A percentile compares a stretch with the other conserved stretches of the same genome.
These are phyloP conservation scores for Ursus arctos DNA, from an alignment of 2,113 vertebrate species.

Conservation along the genomic window DNA sequence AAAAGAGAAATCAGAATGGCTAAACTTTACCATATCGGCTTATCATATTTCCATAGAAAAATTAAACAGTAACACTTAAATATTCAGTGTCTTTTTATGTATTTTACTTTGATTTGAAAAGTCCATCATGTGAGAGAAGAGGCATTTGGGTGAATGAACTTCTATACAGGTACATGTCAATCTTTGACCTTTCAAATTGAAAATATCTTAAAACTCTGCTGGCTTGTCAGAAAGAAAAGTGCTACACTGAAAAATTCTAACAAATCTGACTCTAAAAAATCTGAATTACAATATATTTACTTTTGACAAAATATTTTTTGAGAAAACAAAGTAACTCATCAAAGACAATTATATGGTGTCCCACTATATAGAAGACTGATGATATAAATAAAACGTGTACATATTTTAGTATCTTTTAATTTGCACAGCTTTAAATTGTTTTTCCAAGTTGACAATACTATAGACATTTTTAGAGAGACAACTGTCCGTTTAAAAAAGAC, in stretches of 20 bases:
- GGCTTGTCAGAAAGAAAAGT: not conserved
- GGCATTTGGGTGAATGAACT: not conserved
- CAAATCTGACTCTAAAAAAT: not conserved
- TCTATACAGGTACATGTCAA: not conserved
- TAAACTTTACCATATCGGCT: not conserved
- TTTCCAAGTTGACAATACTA: not conserved
- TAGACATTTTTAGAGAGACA: not conserved
- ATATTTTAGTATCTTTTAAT: not conserved
- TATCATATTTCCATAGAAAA: not conserved
- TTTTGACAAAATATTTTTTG: not conserved
- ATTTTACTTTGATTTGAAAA: conserved; percentile 4
- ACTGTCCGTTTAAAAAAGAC: not conserved
- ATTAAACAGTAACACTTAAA: not conserved
- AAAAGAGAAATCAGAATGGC: not conserved
- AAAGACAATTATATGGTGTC: not conserved
- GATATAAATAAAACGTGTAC: not conserved
- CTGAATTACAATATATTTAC: not conserved
- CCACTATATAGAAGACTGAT: not conserved
- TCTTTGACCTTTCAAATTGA: not conserved
- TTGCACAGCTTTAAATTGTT: not conserved
- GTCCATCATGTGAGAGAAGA: not conserved
- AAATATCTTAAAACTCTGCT: not conserved
- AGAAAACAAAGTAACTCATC: not conserved
- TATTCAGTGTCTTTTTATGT: not conserved
- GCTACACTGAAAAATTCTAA: not conserved